Evolutionary conservation across 2,113 vertebrate species (phyloP), one percentile per base, ranked within the genome.

Genomic region (Protobothrops mucrosquamatus): DNA sequence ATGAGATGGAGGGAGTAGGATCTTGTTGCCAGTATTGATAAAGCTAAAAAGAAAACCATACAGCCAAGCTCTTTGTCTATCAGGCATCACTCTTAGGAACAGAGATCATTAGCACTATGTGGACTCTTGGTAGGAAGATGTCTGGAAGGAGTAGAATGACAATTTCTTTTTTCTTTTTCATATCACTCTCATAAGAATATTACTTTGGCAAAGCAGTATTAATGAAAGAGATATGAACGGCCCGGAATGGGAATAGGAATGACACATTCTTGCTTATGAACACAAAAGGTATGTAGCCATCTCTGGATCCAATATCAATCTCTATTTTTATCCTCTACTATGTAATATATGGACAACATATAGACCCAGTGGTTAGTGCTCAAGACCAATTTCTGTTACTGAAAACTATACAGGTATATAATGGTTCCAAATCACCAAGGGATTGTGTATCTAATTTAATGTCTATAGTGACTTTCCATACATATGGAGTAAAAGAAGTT

Each of bases 241-340:
- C 14, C 57, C 18, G 1, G 11, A 11, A 61, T 48, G 56, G 34
- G 89, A 24, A 88, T 0, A 48, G 59, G 2, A 54, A 15, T 24
- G n/a, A 12, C 24, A 54, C 20, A 20, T 34, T 22, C 29, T 51
- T 51, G 43, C 6, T 61, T 51, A 15, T 1, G n/a, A 23, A 12
- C 23, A 4, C 34, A 48, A 74, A 81, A 81, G 9, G 1, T 34
- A 12, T 54, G 46, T 11, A 23, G 24, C 69, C 5, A 7, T 12
- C 23, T 51, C 23, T 46, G 52, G 69, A 85, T 43, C 51, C 34
- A 87, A 64, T 43, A 46, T 1, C 18, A 52, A 48, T 87, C 18
- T 52, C 29, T 52, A 64, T 86, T 48, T 29, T 92, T 92, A 46
- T 92, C 20, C 54, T n/a, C 2, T 93, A 92, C 34, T 90, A 29